Evolutionary conservation across 2,888 invertebrate genomes (phyloP).

Genomic region (Steinernema carpocapsae): DNA sequence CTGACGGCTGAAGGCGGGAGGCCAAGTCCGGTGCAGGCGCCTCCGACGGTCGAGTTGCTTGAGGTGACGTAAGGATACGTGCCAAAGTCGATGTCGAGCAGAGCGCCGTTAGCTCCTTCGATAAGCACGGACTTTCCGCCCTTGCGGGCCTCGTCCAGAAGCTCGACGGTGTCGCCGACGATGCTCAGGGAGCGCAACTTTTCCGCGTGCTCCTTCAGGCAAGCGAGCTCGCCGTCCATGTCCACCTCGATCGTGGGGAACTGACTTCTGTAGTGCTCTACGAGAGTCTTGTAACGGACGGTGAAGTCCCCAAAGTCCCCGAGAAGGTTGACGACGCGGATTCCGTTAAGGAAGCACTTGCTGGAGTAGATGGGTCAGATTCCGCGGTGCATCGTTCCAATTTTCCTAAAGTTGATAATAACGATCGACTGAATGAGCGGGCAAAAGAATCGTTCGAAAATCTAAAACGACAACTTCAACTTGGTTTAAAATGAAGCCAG

Average conservation of each 20-base stretch:
- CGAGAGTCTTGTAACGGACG: conserved; percentile 59
- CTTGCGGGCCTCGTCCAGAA: conserved; percentile 79
- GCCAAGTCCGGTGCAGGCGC: conserved; percentile 91
- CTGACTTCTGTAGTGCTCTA: conserved; percentile 61
- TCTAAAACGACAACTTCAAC: too few species aligned
- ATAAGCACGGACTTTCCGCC: conserved; percentile 83
- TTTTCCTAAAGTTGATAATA: conserved; percentile 71
- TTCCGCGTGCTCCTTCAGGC: conserved; percentile 75
- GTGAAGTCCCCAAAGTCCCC: conserved; percentile 80
- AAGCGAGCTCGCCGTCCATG: conserved; percentile 58
- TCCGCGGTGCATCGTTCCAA: conserved; percentile 96
- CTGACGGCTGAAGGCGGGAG: conserved; percentile 88
- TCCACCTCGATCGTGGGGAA: conserved; percentile 64
- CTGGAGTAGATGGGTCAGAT: conserved; percentile 96
- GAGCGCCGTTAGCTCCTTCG: conserved; percentile 97
- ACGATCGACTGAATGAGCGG: neutral
- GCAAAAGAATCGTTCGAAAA: too few species aligned
- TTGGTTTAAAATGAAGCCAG: conserved; percentile 80
- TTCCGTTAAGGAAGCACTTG: conserved; percentile 81
- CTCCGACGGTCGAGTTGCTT: conserved; percentile 97
- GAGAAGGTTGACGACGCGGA: conserved; percentile 89
- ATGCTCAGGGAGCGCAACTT: conserved; percentile 77
- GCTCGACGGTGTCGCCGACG: conserved; percentile 88
- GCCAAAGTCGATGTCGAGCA: conserved; percentile 94
- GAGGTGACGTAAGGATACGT: conserved; percentile 99